A percentile compares a stretch with the other conserved stretches of the same genome.
Evolutionary conservation across 2,113 vertebrate species (phyloP).

Genomic region (Podocnemis expansa): DNA sequence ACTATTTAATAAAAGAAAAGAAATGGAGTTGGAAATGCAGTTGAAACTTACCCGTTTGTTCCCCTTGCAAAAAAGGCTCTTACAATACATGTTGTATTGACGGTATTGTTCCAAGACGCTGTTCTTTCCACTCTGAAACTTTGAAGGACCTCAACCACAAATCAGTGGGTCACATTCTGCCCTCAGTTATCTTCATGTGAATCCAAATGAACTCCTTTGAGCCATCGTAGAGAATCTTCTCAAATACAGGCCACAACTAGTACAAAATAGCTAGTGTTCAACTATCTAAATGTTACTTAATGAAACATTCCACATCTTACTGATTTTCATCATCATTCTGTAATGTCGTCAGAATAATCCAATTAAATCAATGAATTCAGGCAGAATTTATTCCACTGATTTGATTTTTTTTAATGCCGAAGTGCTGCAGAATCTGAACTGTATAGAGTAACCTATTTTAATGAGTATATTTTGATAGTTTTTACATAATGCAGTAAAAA

Average conservation of each 20-base stretch:
- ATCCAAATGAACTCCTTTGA: not conserved
- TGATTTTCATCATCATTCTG: conserved; percentile 23
- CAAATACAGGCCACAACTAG: not conserved
- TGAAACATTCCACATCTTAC: conserved; percentile 13
- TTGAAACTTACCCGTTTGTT: not conserved
- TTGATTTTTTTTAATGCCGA: conserved; percentile 59
- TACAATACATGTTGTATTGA: not conserved
- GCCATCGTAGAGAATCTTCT: not conserved
- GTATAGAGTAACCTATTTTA: conserved; percentile 65
- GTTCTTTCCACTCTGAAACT: conserved; percentile 52
- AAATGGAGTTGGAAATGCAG: conserved; percentile 13
- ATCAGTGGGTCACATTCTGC: conserved; percentile 36
- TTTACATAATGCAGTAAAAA: conserved; percentile 51
- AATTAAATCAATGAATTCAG: not conserved
- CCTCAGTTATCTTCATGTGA: conserved; percentile 19
- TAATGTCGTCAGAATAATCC: conserved; percentile 1
- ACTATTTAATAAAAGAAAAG: conserved; percentile 26
- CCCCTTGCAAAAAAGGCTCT: conserved; percentile 17
- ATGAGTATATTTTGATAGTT: conserved; percentile 57
- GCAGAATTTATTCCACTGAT: conserved; percentile 44
- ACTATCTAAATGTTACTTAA: not conserved
- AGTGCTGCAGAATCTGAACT: conserved; percentile 74
- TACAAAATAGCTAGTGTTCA: not conserved
- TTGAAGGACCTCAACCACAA: conserved; percentile 54
- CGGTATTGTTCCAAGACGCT: conserved; percentile 23